phyloP scores from a whole-genome alignment of 2,797 vertebrate genomes.

The Peromyscus melanophrys region DNA sequence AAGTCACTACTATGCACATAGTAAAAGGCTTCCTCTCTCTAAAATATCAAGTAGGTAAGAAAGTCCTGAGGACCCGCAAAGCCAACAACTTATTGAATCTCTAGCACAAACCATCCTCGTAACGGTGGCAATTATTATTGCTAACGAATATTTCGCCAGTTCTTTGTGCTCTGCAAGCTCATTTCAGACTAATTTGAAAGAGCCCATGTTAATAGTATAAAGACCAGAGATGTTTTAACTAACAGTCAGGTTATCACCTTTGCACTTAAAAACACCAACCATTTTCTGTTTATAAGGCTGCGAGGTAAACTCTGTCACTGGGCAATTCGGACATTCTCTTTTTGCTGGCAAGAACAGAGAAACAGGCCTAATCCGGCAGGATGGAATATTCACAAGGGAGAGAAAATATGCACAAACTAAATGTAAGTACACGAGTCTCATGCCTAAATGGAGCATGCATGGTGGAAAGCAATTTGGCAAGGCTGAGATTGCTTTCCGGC shows the following conservation, averaged over 20 bases:
- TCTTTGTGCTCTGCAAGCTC: background rate
- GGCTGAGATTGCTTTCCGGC: constrained; percentile 86
- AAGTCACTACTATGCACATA: background rate
- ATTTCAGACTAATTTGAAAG: constrained; percentile 43
- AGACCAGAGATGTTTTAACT: background rate
- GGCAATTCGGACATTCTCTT: constrained; percentile 15
- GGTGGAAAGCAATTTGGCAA: constrained; percentile 87
- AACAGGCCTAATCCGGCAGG: constrained; percentile 35
- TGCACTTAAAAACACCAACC: background rate
- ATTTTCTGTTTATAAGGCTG: constrained; percentile 36
- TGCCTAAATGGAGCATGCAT: constrained; percentile 47
- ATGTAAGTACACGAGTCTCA: constrained; percentile 39
- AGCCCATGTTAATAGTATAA: background rate
- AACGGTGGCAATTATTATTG: background rate
- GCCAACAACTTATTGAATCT: background rate
- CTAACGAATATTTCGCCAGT: background rate
- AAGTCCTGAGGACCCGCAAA: background rate
- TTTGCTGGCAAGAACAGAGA: constrained; percentile 55
- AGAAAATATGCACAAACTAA: constrained; percentile 67
- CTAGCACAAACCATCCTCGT: background rate
- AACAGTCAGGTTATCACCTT: background rate
- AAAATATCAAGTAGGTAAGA: background rate
- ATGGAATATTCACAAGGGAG: constrained; percentile 58
- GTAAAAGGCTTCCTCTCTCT: background rate
- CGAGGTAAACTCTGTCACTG: background rate